These are phyloP conservation scores for Neostethus bicornis DNA, from an alignment of 2,797 vertebrate species.

Conservation along the genomic window DNA sequence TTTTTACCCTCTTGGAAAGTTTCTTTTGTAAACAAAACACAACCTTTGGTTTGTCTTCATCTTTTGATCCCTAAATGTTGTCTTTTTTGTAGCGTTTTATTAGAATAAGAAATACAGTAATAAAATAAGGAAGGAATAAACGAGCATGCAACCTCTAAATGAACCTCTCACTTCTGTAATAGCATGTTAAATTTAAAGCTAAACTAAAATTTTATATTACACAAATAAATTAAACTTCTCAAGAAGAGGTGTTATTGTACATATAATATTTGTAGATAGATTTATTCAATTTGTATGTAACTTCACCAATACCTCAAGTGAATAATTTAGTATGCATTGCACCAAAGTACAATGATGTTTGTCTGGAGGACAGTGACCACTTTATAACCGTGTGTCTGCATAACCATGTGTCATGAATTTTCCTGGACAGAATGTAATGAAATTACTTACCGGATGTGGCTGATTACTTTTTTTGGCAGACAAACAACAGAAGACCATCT, in stretches of 20 bases:
- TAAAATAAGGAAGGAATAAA: too few species aligned
- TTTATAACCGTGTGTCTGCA: slow-evolving; percentile 36
- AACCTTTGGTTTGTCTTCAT: neutral
- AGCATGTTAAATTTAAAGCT: too few species aligned
- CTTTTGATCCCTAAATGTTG: slow-evolving; percentile 5
- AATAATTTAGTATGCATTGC: neutral
- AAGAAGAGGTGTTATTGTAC: too few species aligned
- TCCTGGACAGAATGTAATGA: slow-evolving; percentile 54
- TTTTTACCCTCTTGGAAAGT: neutral
- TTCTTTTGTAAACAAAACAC: neutral
- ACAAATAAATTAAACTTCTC: too few species aligned
- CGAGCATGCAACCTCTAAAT: too few species aligned
- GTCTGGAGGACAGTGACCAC: slow-evolving; percentile 47
- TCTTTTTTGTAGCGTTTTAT: too few species aligned
- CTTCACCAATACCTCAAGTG: slow-evolving; percentile 9
- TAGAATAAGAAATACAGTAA: too few species aligned
- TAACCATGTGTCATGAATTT: slow-evolving; percentile 33
- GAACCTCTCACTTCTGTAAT: too few species aligned
- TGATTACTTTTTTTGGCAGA: slow-evolving; percentile 55
- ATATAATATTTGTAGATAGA: too few species aligned
- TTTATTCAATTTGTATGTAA: slow-evolving; percentile 8
- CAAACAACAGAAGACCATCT: slow-evolving; percentile 15
- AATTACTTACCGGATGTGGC: slow-evolving; percentile 65
- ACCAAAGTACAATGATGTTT: slow-evolving; percentile 19
- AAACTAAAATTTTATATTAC: too few species aligned